These are phyloP conservation scores for Odontomyia ornata DNA, from an alignment of 2,888 invertebrate species.

Conservation along the genomic window DNA sequence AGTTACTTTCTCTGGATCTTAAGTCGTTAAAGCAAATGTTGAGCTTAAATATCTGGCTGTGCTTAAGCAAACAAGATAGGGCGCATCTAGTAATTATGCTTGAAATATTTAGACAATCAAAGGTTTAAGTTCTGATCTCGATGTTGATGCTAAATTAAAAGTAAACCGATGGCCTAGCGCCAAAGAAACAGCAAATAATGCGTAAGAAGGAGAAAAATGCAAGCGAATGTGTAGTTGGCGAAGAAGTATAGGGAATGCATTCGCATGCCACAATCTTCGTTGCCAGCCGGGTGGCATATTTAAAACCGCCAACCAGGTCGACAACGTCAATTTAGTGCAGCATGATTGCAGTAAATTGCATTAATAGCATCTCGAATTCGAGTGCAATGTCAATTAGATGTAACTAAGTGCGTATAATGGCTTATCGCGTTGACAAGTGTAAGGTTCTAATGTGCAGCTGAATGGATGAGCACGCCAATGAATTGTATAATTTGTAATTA, in stretches of 20 bases:
- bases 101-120: too few relatives aligned
- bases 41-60: too few relatives aligned
- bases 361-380: slow-evolving; percentile 29
- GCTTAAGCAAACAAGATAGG: too few relatives aligned
- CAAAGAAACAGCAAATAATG: not conserved
- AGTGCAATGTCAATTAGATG: slow-evolving; percentile 31
- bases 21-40: too few relatives aligned
- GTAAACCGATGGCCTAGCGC: not conserved
- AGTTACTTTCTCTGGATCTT: too few relatives aligned
- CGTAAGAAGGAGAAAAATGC: not conserved
- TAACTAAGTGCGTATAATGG: slow-evolving; percentile 20
- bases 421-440: slow-evolving; percentile 7
- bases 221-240: not conserved
- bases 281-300: not conserved
- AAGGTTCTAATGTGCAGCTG: not conserved
- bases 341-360: slow-evolving; percentile 9
- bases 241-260: too few relatives aligned
- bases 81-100: too few relatives aligned
- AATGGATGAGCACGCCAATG: too few relatives aligned
- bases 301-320: slow-evolving; percentile 8
- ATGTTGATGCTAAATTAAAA: too few relatives aligned
- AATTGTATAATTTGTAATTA: too few relatives aligned
- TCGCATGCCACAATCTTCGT: not conserved
- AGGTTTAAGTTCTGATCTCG: too few relatives aligned
- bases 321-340: slow-evolving; percentile 21